These are phyloP conservation scores for Erythrolamprus reginae DNA, from an alignment of 2,113 vertebrate species.

Conservation along the genomic window DNA sequence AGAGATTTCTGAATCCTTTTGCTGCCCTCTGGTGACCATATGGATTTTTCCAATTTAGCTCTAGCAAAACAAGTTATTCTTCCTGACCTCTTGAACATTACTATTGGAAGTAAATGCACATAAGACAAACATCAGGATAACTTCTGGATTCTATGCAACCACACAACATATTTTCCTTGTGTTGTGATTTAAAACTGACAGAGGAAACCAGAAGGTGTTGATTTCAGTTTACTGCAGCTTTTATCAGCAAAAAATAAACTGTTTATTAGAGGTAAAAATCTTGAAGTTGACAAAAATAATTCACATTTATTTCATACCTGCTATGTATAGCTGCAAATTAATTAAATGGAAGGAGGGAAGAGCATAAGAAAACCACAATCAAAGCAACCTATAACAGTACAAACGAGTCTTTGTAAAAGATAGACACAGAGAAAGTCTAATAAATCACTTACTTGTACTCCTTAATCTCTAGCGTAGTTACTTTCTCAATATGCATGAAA, in stretches of 20 bases:
- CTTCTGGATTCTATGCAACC: neutral
- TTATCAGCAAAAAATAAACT: conserved; percentile 41
- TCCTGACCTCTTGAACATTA: neutral
- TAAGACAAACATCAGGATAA: neutral
- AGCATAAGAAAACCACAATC: conserved; percentile 33
- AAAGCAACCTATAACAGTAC: neutral
- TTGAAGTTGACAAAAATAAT: conserved; percentile 33
- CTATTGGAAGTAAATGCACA: neutral
- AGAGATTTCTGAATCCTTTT: neutral
- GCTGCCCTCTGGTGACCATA: neutral
- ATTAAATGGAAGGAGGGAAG: conserved; percentile 35
- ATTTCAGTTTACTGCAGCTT: conserved; percentile 35
- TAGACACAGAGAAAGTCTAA: conserved; percentile 4
- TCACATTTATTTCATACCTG: conserved; percentile 36
- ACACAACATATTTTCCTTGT: neutral
- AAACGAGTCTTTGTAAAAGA: conserved; percentile 46
- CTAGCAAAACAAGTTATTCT: conserved; percentile 14
- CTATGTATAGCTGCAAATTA: conserved; percentile 48
- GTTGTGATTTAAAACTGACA: neutral
- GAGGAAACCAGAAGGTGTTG: conserved; percentile 17
- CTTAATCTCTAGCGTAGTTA: conserved; percentile 40
- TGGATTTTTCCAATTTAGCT: neutral
- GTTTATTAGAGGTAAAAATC: conserved; percentile 37
- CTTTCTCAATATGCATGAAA: conserved; percentile 49
- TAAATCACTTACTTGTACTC: conserved; percentile 45